Evolutionary conservation across 2,888 invertebrate species (phyloP), one percentile per base, ranked within the genome.

Genomic region (Dryocosmus kuriphilus): DNA sequence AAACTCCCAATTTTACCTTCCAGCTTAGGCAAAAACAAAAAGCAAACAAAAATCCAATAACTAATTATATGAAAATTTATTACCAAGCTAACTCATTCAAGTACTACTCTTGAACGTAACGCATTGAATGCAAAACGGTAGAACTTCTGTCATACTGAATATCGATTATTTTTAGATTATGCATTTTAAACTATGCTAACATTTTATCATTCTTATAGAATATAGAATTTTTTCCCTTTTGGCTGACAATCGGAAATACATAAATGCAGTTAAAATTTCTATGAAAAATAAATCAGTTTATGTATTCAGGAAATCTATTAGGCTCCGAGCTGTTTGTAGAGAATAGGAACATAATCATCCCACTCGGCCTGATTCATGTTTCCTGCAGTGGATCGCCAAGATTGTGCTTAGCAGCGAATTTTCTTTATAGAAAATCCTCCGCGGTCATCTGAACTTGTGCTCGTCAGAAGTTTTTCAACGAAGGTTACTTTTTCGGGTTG

Each of bases 331-430:
- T 98, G 96, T 89, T 97, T 95, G 92, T 98, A 97, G 7, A 98
- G 92, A 79, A 94, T 94, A 0, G 98, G 98, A 0, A 98, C 98
- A 88, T 97, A 98, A 85, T 96, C 96, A 89, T 98, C 98, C 91
- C 94, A 98, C 89, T 97, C 94, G 0, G 98, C 97, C 89, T 96
- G 95, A 90, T 95, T 98, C 89, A 97, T 95, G 90, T 98, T 98
- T 22, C 97, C 98, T 75, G 97, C 97, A 27, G 98, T 0, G 98
- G 97, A 73, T 94, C 92, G 0, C 96, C 97, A 19, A 98, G 92
- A 2, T 94, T 94, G 90, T 98, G 96, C 87, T 98, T 97, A 79
- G 94, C 93, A 0, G 97, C 97, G 87, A 98, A 96, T 38, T 94
- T 93, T 67, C n/a, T 92, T 93, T 74, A 96, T 95, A 6, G 96